phyloP scores from a whole-genome alignment of 2,888 invertebrate species.

The Sturmia bella region DNA sequence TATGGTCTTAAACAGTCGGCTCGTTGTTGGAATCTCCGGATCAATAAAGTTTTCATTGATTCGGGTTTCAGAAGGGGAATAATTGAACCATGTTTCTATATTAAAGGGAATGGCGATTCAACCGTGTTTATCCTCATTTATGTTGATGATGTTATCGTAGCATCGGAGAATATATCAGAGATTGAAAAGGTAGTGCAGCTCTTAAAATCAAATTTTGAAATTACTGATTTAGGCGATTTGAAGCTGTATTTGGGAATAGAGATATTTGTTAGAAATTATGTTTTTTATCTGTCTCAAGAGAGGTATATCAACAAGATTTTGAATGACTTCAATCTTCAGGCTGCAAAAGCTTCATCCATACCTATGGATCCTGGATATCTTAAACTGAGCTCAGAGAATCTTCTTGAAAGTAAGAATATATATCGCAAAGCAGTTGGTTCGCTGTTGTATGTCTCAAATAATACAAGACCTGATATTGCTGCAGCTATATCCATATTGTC shows the following conservation, averaged over 20 bases:
- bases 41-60: conserved; percentile 37
- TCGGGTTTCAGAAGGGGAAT: conserved; percentile 55
- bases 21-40: conserved; percentile 34
- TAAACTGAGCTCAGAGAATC: conserved; percentile 18
- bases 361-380: conserved; percentile 53
- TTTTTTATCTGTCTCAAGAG: conserved; percentile 35
- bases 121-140: conserved; percentile 39
- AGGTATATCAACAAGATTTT: conserved; percentile 42
- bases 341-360: conserved; percentile 47
- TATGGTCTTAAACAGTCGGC: conserved; percentile 49
- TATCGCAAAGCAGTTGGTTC: too few relatives aligned
- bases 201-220: conserved; percentile 34
- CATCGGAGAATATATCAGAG: not conserved
- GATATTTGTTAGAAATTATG: not conserved
- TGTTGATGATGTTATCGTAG: conserved; percentile 46
- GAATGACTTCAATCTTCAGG: conserved; percentile 24
- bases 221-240: conserved; percentile 37
- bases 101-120: conserved; percentile 11
- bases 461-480: conserved; percentile 12
- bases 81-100: conserved; percentile 14
- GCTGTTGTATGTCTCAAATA: not conserved
- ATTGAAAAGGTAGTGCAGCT: conserved; percentile 5
- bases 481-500: too few relatives aligned
- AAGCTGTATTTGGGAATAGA: conserved; percentile 46
- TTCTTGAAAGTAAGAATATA: not conserved